Percentiles rank a stretch among this genome's conserved stretches.
Conservation (phyloP, 2,888 invertebrate genomes). For the Habrosyne pyritoides region DNA sequence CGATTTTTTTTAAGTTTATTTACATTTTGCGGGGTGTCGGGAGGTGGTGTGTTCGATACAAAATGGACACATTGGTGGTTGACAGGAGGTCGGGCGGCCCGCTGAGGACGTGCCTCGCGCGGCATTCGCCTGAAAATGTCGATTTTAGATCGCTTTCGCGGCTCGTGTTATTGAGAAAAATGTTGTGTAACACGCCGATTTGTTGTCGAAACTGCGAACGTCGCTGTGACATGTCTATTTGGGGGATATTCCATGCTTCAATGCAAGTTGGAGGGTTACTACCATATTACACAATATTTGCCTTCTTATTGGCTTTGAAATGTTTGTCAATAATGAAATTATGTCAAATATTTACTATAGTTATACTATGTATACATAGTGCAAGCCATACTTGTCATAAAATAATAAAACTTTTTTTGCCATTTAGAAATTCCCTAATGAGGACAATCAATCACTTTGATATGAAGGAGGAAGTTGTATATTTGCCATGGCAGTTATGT, state of each 20-base stretch:
- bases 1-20: constrained; percentile 72
- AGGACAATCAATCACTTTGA: background rate
- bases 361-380: background rate
- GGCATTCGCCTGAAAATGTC: constrained; percentile 44
- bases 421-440: background rate
- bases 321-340: constrained; percentile 37
- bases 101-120: constrained; percentile 51
- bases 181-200: constrained; percentile 72
- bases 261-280: constrained; percentile 10
- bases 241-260: constrained; percentile 44
- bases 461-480: background rate
- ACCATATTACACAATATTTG: constrained; percentile 15
- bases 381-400: background rate
- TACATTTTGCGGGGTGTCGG: constrained; percentile 68
- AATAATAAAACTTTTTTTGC: background rate
- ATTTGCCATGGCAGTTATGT: background rate
- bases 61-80: constrained; percentile 71
- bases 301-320: constrained; percentile 21
- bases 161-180: constrained; percentile 41
- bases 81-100: constrained; percentile 60
- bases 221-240: constrained; percentile 43
- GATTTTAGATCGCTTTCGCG: constrained; percentile 33
- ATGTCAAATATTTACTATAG: background rate
- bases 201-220: constrained; percentile 53
- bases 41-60: constrained; percentile 61